Conservation (phyloP, 2,797 vertebrate species). For the Lepus townsendii region DNA sequence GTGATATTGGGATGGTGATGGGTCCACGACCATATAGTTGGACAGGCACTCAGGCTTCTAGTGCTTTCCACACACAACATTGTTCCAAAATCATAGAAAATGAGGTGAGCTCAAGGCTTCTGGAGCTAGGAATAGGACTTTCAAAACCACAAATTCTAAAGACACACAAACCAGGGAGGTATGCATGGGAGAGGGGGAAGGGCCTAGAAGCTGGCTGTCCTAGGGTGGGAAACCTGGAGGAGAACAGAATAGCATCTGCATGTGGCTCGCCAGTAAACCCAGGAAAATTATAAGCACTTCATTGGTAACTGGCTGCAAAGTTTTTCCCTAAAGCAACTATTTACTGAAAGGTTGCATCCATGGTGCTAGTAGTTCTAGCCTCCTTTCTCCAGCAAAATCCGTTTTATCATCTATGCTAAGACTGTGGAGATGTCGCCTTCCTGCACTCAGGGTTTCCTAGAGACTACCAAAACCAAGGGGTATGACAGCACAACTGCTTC, state of each 20-base stretch:
- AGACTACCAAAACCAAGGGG: background rate
- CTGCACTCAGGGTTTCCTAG: background rate
- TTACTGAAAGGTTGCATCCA: background rate
- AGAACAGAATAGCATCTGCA: background rate
- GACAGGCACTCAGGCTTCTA: background rate
- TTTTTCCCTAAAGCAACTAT: conserved; percentile 22
- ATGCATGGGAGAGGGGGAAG: background rate
- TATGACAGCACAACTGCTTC: background rate
- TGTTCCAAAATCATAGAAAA: conserved; percentile 12
- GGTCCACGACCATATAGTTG: background rate
- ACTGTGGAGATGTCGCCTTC: background rate
- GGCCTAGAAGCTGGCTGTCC: background rate
- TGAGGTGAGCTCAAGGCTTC: background rate
- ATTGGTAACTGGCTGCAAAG: background rate
- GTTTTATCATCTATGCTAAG: background rate
- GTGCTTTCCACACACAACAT: background rate
- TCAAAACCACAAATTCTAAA: conserved; percentile 17
- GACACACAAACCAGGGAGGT: background rate
- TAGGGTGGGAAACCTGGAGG: background rate
- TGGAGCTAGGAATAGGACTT: background rate
- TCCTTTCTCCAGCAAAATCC: background rate
- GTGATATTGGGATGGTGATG: background rate
- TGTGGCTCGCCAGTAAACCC: background rate
- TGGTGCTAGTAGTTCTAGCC: background rate
- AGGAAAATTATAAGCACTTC: conserved; percentile 13